A percentile compares a stretch with the other conserved stretches of the same genome.
Evolutionary conservation across 2,797 vertebrate genomes (phyloP).

Genomic region (Salarias fasciatus): DNA sequence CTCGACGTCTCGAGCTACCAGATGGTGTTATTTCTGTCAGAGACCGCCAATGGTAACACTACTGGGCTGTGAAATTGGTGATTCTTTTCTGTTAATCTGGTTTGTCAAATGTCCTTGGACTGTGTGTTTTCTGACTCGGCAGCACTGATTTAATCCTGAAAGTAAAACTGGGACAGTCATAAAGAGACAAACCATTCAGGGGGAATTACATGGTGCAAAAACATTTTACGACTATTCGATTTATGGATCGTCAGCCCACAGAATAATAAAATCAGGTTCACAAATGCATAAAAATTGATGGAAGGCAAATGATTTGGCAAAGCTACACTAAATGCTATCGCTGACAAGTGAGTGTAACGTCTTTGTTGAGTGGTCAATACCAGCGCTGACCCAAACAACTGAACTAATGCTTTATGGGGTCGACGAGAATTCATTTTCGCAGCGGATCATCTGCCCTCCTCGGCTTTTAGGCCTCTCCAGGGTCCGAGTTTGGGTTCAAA

Average conservation of each 20-base stretch:
- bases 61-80: too few relatives aligned
- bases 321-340: neutral
- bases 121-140: too few relatives aligned
- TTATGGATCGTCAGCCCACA: neutral
- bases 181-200: neutral
- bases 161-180: too few relatives aligned
- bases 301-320: neutral
- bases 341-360: neutral
- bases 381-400: neutral
- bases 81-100: too few relatives aligned
- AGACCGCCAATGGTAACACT: too few relatives aligned
- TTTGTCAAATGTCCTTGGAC: too few relatives aligned
- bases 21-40: too few relatives aligned
- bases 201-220: too few relatives aligned
- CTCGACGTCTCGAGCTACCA: too few relatives aligned
- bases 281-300: neutral
- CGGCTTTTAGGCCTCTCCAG: constrained; percentile 14
- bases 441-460: neutral
- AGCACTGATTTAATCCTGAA: too few relatives aligned
- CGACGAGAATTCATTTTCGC: constrained; percentile 9
- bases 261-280: neutral
- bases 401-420: neutral
- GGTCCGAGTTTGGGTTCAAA: constrained; percentile 20
- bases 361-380: neutral
- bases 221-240: neutral